Evolutionary conservation across 1,140 invertebrate genomes (phyloP).

Genomic region (Eumeta japonica): DNA sequence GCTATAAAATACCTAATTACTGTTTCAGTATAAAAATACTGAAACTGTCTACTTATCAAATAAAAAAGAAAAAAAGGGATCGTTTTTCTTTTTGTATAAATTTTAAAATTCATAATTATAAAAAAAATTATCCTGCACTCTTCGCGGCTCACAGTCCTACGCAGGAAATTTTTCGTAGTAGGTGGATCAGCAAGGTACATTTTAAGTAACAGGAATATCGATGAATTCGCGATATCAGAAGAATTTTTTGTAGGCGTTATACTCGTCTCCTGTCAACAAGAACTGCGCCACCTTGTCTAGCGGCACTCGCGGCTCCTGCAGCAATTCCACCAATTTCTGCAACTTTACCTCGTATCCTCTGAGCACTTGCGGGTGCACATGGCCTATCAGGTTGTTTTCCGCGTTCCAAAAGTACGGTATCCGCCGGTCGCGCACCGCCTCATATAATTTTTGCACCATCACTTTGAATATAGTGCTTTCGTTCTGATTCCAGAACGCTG

Average conservation of each 20-base stretch:
- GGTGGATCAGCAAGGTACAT: no score
- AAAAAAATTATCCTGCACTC: no score
- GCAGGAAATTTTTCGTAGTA: no score
- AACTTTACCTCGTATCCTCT: constrained; percentile 19
- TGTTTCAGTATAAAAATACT: no score
- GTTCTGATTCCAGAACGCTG: constrained; percentile 21
- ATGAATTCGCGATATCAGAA: no score
- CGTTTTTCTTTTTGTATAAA: no score
- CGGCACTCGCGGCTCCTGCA: constrained; percentile 16
- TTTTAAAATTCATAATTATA: no score
- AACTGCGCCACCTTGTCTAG: constrained; percentile 24
- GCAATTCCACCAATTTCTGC: constrained; percentile 10
- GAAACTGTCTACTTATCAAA: no score
- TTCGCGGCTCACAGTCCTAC: no score
- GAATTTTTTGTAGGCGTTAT: constrained; percentile 17
- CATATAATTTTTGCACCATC: constrained; percentile 23
- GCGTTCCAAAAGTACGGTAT: constrained; percentile 38
- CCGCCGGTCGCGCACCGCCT: constrained; percentile 11
- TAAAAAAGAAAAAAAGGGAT: no score
- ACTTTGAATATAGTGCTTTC: constrained; percentile 20
- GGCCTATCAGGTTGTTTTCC: constrained; percentile 24
- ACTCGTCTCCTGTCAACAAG: constrained; percentile 22
- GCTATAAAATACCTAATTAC: no score
- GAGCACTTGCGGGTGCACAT: constrained; percentile 9
- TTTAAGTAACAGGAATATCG: no score